Evolutionary conservation across 2,113 vertebrate species (phyloP).

Genomic region (Heptranchias perlo): DNA sequence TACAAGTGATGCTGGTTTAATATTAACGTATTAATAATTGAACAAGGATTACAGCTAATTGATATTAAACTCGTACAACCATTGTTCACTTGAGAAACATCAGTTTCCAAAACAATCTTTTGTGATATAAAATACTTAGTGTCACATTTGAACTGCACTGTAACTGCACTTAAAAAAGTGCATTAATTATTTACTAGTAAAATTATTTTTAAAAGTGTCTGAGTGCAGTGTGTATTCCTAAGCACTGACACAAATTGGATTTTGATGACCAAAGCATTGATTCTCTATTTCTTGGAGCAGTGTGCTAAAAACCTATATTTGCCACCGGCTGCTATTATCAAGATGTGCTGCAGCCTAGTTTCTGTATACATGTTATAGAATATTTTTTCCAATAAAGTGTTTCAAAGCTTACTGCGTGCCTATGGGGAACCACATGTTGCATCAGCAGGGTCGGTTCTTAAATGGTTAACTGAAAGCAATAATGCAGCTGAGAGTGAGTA

Average conservation of each 20-base stretch:
- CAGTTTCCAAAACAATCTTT: neutral
- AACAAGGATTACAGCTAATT: neutral
- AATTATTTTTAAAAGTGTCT: neutral
- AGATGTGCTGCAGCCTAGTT: neutral
- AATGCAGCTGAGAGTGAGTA: neutral
- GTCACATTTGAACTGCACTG: neutral
- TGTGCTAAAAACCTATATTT: neutral
- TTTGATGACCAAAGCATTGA: neutral
- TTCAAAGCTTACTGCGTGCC: neutral
- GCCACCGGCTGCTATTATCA: neutral
- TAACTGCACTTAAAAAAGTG: neutral
- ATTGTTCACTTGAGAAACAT: neutral
- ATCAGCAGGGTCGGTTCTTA: neutral
- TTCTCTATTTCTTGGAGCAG: neutral
- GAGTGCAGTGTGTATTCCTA: neutral
- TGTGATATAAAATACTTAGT: neutral
- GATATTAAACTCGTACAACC: neutral
- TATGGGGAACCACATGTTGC: neutral
- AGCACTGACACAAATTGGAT: neutral
- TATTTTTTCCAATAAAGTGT: neutral
- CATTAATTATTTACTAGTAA: constrained; percentile 8
- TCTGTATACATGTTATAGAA: neutral
- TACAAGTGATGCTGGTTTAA: neutral
- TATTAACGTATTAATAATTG: constrained; percentile 6
- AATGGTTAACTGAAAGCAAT: neutral